Conservation (phyloP, 2,797 vertebrate species). For the Clangula hyemalis region DNA sequence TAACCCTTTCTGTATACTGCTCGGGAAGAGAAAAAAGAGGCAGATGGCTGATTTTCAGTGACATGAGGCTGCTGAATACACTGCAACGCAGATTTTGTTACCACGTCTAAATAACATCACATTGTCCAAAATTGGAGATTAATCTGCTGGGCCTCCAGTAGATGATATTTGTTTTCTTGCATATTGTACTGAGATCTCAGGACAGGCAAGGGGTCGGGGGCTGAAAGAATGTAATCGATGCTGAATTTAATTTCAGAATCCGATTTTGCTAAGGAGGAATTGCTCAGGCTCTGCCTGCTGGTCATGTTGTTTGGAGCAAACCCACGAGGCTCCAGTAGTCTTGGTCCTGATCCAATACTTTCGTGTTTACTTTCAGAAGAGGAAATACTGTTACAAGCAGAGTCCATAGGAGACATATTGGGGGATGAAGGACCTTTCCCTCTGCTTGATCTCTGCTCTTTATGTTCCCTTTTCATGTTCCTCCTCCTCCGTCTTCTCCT, state of each 20-base stretch:
- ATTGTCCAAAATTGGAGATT: conserved; percentile 91
- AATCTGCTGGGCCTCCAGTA: conserved; percentile 84
- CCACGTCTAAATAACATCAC: conserved; percentile 63
- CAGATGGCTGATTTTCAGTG: neutral
- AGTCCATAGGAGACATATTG: neutral
- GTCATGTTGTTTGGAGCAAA: conserved; percentile 77
- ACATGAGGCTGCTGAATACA: neutral
- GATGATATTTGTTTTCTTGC: conserved; percentile 75
- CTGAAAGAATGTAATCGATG: conserved; percentile 97
- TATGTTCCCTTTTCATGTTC: conserved; percentile 86
- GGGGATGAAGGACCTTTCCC: conserved; percentile 60
- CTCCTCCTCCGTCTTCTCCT: conserved; percentile 88
- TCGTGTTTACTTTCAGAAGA: conserved; percentile 55
- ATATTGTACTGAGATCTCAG: conserved; percentile 77
- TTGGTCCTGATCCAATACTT: conserved; percentile 42
- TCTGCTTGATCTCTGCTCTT: conserved; percentile 74
- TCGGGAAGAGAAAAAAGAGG: neutral
- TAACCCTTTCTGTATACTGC: neutral
- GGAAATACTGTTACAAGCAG: conserved; percentile 72
- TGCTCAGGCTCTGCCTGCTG: conserved; percentile 69
- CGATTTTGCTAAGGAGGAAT: conserved; percentile 78
- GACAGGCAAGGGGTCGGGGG: conserved; percentile 86
- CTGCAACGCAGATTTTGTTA: neutral
- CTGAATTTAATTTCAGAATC: conserved; percentile 96
- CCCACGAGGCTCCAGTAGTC: conserved; percentile 73